Base-by-base conservation (phyloP, 2,888 invertebrate species). In the Epistrophe grossulariae region DNA sequence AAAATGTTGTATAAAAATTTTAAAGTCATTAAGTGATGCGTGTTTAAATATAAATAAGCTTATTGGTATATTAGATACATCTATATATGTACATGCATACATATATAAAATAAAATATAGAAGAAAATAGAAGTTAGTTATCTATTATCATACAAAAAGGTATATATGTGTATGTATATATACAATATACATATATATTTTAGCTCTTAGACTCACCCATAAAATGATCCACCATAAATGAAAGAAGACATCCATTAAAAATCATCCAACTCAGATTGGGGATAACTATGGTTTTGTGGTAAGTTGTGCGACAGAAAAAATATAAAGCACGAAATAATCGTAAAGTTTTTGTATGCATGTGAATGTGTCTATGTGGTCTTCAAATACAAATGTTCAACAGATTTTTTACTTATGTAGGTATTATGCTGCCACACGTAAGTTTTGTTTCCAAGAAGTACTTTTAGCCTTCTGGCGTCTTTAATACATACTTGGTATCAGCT, bases 241-340 rank as follows among this genome's bases (percentile, higher is more conserved):
- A 17, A 2, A 35, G 10, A n/a, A 38, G n/a, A 17, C 17, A 59
- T 35, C 59, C 59, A 59, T 59, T 59, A 59, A 17, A 59, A 59
- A 59, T n/a, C 31, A 59, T 35, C 35, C 7, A 35, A 35, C 9
- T 35, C 35, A 35, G 35, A 17, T 8, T 15, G 17, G 10, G 11
- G n/a, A 35, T 6, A 59, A n/a, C 31, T 35, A 17, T 17, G 35
- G 35, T 35, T 59, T 59, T 11, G n/a, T 35, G 57, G 57, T 57
- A n/a, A 57, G 31, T 15, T 57, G n/a, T 35, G 57, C 9, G 31
- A 9, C 9, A 15, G 5, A 35, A 59, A 59, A 38, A 59, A 24
- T 24, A 24, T 17, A 7, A 2, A 38, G 31, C 59, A 59, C 59
- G 59, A 59, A 59, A 59, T 6, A 4, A 6, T 59, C 59, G 31